Conservation (phyloP, 2,113 vertebrate genomes). For the Falco punctatus region DNA sequence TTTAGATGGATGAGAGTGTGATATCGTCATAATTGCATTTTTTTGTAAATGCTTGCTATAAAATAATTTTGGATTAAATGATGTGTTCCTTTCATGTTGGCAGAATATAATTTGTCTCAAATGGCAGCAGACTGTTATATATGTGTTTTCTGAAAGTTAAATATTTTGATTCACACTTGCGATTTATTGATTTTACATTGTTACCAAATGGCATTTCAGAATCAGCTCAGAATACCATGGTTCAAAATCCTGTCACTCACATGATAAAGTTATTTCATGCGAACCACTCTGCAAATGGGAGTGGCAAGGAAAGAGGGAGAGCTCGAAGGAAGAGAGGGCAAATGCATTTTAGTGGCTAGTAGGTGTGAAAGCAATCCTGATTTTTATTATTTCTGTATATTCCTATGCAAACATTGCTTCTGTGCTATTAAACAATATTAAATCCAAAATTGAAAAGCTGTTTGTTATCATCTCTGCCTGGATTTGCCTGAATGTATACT, state of each 20-base stretch:
- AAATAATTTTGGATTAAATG: constrained; percentile 51
- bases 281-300: background rate
- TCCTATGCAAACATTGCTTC: background rate
- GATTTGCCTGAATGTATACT: background rate
- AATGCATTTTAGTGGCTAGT: background rate
- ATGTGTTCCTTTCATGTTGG: constrained; percentile 25
- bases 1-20: background rate
- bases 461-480: background rate
- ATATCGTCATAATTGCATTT: background rate
- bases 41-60: constrained; percentile 31
- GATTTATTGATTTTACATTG: constrained; percentile 42
- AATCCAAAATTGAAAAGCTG: background rate
- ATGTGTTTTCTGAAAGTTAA: constrained; percentile 35
- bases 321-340: background rate
- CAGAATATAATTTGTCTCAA: background rate
- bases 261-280: background rate
- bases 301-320: background rate
- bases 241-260: constrained; percentile 18
- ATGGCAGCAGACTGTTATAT: constrained; percentile 14
- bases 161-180: constrained; percentile 7
- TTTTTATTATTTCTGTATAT: background rate
- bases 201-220: constrained; percentile 31
- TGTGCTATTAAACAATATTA: background rate
- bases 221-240: background rate
- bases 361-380: background rate